Evolutionary conservation across 2,113 vertebrate genomes (phyloP).

Genomic region (Numenius arquata): DNA sequence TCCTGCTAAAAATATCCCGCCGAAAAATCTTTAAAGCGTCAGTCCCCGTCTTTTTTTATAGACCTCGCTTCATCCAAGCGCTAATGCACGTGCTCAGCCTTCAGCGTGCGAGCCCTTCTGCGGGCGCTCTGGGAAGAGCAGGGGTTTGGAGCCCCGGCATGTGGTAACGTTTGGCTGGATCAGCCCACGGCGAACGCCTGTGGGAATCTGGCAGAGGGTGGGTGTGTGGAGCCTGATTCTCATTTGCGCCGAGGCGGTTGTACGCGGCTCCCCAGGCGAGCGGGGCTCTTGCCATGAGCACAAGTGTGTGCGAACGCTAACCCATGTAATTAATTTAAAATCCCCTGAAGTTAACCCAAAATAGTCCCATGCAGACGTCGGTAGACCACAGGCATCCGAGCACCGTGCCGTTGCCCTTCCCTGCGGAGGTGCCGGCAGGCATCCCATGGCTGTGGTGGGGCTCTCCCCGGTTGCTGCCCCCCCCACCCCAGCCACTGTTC

Average conservation of each 20-base stretch:
- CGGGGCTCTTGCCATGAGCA: background rate
- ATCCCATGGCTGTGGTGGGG: fast-evolving
- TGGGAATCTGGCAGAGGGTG: slow-evolving; percentile 21
- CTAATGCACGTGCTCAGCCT: background rate
- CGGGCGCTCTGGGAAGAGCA: background rate
- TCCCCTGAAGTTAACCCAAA: background rate
- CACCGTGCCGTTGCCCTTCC: background rate
- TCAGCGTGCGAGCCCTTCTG: background rate
- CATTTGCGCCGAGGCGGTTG: background rate
- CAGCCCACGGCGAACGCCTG: fast-evolving
- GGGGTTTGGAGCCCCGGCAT: background rate
- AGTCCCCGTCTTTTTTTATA: background rate
- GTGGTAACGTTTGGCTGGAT: background rate
- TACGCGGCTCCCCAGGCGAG: background rate
- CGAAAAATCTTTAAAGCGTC: background rate
- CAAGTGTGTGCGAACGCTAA: background rate
- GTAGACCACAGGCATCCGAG: background rate
- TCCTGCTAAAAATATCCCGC: slow-evolving; percentile 4
- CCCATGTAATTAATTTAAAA: background rate
- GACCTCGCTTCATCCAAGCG: background rate
- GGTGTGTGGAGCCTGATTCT: background rate
- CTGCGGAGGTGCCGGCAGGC: background rate
- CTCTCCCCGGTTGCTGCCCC: fast-evolving
- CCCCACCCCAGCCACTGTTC: fast-evolving
- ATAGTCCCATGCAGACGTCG: background rate